Base-by-base conservation (phyloP, 1,140 invertebrate genomes). In the Heliconius himera region DNA sequence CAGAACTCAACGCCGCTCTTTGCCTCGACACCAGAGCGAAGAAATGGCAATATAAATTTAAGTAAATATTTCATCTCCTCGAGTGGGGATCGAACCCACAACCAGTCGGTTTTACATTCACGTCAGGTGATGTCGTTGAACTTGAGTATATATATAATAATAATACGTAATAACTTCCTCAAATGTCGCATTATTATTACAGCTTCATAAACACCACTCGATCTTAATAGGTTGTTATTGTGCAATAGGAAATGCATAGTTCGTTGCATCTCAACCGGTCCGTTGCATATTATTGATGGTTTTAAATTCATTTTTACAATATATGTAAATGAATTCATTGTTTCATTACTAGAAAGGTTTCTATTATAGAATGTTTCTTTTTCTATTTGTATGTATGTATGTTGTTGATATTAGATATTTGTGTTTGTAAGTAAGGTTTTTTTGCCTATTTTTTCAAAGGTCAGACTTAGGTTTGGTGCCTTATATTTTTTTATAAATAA, bases 241-340 rank as follows among this genome's bases (percentile, higher is more conserved):
- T 85, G 82, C 79, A 80, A 70, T 76, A 85, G 84, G 85, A 87
- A 85, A 73, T 80, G 82, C 77, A 84, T 83, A 87, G 78, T 78
- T 70, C 73, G 77, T 49, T 85, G 83, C 84, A 83, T 84, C 78
- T 82, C 74, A 73, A 83, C 82, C 83, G 41, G 85, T 79, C 73
- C n/a, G 66, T 81, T 81, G 83, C 83, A 79, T 80, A 72, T 66
- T 73, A 9, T 56, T n/a, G 36, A 73, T 80, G 46, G 16, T 78
- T 73, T 72, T 51, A 46, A 49, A 78, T 71, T 78, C 46, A 66
- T 54, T 71, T 20, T 29, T 77, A 3, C 13, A 71, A 71, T 38
- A 71, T 22, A 26, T 26, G 26, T 26, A n/a, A n/a, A 38, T 20
- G 8, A 71, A 36, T 38, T 46, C 13, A 38, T 71, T 71, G 2